These are phyloP conservation scores for Acropternis orthonyx DNA, from an alignment of 2,797 vertebrate genomes.

Conservation along the genomic window DNA sequence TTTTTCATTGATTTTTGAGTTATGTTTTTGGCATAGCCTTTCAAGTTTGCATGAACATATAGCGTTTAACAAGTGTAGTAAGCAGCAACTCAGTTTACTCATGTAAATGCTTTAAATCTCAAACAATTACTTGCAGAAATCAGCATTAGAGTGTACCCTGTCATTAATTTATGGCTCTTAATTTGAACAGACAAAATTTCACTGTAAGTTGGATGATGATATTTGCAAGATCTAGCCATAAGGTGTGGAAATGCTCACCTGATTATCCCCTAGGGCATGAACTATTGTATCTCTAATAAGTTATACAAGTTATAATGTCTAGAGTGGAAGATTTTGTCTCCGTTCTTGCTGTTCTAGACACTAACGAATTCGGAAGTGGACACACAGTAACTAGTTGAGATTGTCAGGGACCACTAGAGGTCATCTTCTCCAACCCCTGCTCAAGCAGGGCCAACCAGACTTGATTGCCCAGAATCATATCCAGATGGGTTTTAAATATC, in stretches of 20 bases:
- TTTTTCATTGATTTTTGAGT: background rate
- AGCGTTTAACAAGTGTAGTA: background rate
- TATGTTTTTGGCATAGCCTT: background rate
- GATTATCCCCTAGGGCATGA: background rate
- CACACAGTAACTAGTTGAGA: background rate
- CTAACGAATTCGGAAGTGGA: background rate
- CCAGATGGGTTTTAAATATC: background rate
- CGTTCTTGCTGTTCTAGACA: background rate
- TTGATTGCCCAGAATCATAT: accelerated
- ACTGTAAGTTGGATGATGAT: background rate
- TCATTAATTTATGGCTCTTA: background rate
- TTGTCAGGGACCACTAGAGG: background rate
- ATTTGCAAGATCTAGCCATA: background rate
- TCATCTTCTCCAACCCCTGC: background rate
- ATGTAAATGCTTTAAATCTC: background rate
- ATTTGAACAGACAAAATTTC: background rate
- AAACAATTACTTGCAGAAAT: background rate
- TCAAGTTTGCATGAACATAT: background rate
- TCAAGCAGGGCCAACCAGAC: background rate
- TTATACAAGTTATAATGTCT: background rate
- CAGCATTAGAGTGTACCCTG: background rate
- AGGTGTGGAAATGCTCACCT: background rate
- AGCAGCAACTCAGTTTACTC: background rate
- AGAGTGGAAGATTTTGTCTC: background rate
- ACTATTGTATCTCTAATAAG: background rate